Conservation (phyloP, 2,888 invertebrate genomes). For the Argyresthia goedartella region DNA sequence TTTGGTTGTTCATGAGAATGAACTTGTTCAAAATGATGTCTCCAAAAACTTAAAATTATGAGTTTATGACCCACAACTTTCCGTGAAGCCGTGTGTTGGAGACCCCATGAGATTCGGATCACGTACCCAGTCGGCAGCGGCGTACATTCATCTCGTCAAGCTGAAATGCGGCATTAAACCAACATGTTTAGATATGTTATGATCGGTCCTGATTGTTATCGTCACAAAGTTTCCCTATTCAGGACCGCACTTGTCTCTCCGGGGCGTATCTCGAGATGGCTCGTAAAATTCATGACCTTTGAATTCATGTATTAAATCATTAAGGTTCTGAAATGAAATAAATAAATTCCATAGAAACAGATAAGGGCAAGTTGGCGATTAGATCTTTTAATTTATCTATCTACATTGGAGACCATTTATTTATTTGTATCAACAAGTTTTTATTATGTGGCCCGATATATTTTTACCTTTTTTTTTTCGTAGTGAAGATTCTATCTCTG, state of each 20-base stretch:
- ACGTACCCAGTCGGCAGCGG: neutral
- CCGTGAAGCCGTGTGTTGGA: no score
- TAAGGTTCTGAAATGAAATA: neutral
- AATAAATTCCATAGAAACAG: neutral
- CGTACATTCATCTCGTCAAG: conserved; percentile 2
- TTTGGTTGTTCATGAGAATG: no score
- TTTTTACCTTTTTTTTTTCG: neutral
- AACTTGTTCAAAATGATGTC: no score
- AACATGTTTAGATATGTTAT: conserved; percentile 6
- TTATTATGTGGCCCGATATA: neutral
- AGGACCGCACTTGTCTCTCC: conserved; percentile 6
- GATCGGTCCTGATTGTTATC: conserved; percentile 8
- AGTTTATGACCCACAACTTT: no score
- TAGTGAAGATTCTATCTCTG: neutral
- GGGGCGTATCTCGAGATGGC: conserved; percentile 3
- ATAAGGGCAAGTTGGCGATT: neutral
- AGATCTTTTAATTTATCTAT: no score
- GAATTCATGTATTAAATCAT: conserved; percentile 1
- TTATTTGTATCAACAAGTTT: neutral
- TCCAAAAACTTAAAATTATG: no score
- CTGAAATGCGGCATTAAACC: conserved; percentile 7
- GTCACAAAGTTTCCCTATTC: conserved; percentile 6
- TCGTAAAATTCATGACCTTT: conserved; percentile 5
- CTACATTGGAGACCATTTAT: neutral
- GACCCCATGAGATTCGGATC: neutral